phyloP scores from a whole-genome alignment of 2,888 invertebrate genomes.

The Nephrotoma guestfalica region DNA sequence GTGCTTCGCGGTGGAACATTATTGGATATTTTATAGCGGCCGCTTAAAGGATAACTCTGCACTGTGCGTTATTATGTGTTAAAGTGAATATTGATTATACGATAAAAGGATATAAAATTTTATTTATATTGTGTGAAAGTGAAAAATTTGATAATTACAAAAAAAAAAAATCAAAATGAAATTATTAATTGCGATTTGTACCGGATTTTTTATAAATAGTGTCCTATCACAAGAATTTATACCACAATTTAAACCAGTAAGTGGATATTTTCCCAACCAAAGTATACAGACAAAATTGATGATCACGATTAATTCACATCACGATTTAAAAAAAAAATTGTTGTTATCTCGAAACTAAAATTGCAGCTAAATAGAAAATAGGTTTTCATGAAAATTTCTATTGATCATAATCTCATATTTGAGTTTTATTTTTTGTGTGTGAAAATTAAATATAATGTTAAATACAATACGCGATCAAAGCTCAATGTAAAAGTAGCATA shows the following conservation, averaged over 20 bases:
- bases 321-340: neutral
- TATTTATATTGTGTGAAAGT: neutral
- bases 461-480: neutral
- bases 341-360: neutral
- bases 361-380: neutral
- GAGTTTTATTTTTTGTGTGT: neutral
- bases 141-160: neutral
- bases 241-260: constrained; percentile 9
- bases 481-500: neutral
- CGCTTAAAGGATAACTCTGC: neutral
- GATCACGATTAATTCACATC: neutral
- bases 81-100: neutral
- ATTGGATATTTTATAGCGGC: neutral
- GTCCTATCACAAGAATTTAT: constrained; percentile 8
- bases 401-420: neutral
- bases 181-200: neutral
- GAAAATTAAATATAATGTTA: neutral
- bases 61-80: neutral
- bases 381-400: neutral
- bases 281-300: neutral
- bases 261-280: neutral
- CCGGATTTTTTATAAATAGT: neutral
- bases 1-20: neutral
- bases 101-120: neutral
- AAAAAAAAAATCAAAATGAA: neutral